Conservation (phyloP, 2,888 invertebrate species). For the Troides aeacus region DNA sequence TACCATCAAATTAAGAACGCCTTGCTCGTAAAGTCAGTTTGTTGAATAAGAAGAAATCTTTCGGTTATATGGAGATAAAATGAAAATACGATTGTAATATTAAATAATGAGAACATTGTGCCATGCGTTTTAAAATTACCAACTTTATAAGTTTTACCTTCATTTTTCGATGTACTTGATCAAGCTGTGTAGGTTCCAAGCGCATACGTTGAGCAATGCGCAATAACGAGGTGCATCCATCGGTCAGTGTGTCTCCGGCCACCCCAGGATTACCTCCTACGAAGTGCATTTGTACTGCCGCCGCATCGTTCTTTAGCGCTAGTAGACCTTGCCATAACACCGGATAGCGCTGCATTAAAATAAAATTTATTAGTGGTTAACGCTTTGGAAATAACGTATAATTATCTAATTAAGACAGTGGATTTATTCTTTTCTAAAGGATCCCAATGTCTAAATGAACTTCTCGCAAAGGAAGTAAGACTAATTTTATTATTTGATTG, state of each 20-base stretch:
- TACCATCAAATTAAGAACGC: too few relatives aligned
- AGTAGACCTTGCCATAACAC: constrained; percentile 98
- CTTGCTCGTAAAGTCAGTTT: too few relatives aligned
- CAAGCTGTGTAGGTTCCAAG: constrained; percentile 96
- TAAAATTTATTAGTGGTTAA: not conserved
- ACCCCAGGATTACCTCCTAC: constrained; percentile 96
- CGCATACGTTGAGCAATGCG: constrained; percentile 99
- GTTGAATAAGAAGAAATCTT: too few relatives aligned
- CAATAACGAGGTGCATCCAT: constrained; percentile 91
- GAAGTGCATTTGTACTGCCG: constrained; percentile 99
- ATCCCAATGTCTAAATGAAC: too few relatives aligned
- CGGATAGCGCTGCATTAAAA: constrained; percentile 87
- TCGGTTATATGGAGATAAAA: too few relatives aligned
- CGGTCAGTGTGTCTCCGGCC: constrained; percentile 91
- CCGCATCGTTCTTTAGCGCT: constrained; percentile 97
- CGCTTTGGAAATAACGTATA: not conserved
- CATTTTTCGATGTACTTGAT: constrained; percentile 97
- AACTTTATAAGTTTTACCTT: constrained; percentile 80
- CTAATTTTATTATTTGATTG: too few relatives aligned
- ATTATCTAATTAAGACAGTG: not conserved
- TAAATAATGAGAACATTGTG: too few relatives aligned
- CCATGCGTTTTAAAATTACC: too few relatives aligned
- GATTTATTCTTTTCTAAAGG: too few relatives aligned
- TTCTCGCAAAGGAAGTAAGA: too few relatives aligned
- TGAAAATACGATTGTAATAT: too few relatives aligned